Conservation (phyloP, 2,113 vertebrate species). For the Promerops cafer region DNA sequence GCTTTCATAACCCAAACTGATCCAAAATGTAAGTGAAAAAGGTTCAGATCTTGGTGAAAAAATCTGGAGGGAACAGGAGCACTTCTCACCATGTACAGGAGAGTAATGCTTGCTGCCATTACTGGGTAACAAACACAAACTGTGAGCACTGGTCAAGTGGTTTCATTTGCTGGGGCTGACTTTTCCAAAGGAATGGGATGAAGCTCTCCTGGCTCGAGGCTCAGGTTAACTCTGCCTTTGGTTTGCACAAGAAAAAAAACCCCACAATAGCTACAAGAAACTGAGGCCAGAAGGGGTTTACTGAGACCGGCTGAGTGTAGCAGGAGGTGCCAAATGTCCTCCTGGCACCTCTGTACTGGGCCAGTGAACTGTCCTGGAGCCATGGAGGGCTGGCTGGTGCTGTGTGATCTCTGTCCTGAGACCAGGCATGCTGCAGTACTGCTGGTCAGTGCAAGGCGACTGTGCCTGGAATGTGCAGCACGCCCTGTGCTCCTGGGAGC, state of each 20-base stretch:
- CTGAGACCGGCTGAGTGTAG: rapidly evolving
- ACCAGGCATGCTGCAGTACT: not conserved
- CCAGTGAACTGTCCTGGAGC: not conserved
- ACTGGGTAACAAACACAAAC: not conserved
- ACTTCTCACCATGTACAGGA: not conserved
- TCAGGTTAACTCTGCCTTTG: not conserved
- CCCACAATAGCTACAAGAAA: not conserved
- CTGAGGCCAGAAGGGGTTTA: not conserved
- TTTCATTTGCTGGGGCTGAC: not conserved
- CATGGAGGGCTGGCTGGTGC: not conserved
- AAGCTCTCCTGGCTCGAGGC: not conserved
- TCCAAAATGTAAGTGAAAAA: not conserved
- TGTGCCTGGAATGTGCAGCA: not conserved
- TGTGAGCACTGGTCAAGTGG: not conserved
- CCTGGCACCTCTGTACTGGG: not conserved
- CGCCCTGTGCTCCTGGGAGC: not conserved
- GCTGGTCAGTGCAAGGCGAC: not conserved
- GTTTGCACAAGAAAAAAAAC: not conserved
- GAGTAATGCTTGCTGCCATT: not conserved
- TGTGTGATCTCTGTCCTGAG: not conserved
- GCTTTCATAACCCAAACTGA: not conserved
- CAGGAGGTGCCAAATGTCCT: not conserved
- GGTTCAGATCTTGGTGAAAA: not conserved
- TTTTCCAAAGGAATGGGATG: not conserved
- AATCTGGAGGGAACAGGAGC: not conserved